phyloP scores from a whole-genome alignment of 2,113 vertebrate genomes.

The Ascaphus truei region DNA sequence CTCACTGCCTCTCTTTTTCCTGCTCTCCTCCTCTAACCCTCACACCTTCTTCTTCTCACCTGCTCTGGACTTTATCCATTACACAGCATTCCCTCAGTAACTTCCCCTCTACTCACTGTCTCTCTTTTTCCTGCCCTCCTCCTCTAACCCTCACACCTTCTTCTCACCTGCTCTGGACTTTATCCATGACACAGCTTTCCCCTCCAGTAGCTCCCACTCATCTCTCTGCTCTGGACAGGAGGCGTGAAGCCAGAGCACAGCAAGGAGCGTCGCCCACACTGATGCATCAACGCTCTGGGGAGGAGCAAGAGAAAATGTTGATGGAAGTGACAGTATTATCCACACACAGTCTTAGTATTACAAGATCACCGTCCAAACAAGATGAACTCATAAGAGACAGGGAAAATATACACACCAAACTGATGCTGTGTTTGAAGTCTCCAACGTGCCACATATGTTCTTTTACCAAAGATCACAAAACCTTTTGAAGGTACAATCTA shows the following conservation, averaged over 20 bases:
- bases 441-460: neutral
- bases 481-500: too few species aligned
- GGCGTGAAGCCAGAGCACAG: slow-evolving; percentile 73
- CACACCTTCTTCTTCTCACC: too few species aligned
- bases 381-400: neutral
- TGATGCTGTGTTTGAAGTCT: neutral
- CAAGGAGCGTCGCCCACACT: slow-evolving; percentile 72
- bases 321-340: neutral
- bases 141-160: too few species aligned
- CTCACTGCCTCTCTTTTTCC: too few species aligned
- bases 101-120: too few species aligned
- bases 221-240: slow-evolving; percentile 49
- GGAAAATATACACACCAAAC: neutral
- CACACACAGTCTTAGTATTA: neutral
- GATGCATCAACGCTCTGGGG: slow-evolving; percentile 36
- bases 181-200: slow-evolving; percentile 65
- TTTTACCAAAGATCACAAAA: neutral
- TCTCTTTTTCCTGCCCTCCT: too few species aligned
- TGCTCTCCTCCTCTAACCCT: too few species aligned
- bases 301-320: neutral
- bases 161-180: slow-evolving; percentile 51
- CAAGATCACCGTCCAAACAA: neutral
- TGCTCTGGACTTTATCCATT: too few species aligned
- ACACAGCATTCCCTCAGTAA: too few species aligned
- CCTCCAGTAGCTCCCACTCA: slow-evolving; percentile 67